These are phyloP conservation scores for Anas georgica DNA, from an alignment of 2,797 vertebrate genomes.

Conservation along the genomic window DNA sequence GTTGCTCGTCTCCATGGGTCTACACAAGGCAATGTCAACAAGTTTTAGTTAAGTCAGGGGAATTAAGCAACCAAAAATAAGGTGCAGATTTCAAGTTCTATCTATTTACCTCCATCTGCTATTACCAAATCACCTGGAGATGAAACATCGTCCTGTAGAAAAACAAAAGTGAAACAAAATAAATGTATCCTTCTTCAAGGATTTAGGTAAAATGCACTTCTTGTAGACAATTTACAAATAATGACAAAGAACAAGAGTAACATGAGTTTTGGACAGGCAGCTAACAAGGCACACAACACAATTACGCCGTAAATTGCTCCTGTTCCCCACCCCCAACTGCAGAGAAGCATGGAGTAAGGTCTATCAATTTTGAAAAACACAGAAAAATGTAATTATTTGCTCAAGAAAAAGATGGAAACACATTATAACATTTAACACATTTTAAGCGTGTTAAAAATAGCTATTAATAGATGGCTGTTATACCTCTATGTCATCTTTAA, in stretches of 20 bases:
- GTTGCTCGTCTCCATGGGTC: background rate
- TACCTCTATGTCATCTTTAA: conserved; percentile 99
- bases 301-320: background rate
- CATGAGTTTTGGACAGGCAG: background rate
- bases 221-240: background rate
- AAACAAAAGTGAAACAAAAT: background rate
- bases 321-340: background rate
- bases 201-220: background rate
- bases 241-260: background rate
- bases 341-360: background rate
- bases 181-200: background rate
- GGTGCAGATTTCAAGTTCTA: background rate
- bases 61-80: background rate
- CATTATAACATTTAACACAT: background rate
- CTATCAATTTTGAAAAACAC: background rate
- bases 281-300: background rate
- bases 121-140: conserved; percentile 96
- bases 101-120: conserved; percentile 86
- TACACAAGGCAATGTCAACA: background rate
- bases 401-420: background rate
- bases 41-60: background rate
- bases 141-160: conserved; percentile 90
- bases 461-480: background rate
- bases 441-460: background rate
- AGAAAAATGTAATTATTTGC: background rate